These are phyloP conservation scores for Argynnis bischoffii DNA, from an alignment of 2,888 invertebrate species.

Conservation along the genomic window DNA sequence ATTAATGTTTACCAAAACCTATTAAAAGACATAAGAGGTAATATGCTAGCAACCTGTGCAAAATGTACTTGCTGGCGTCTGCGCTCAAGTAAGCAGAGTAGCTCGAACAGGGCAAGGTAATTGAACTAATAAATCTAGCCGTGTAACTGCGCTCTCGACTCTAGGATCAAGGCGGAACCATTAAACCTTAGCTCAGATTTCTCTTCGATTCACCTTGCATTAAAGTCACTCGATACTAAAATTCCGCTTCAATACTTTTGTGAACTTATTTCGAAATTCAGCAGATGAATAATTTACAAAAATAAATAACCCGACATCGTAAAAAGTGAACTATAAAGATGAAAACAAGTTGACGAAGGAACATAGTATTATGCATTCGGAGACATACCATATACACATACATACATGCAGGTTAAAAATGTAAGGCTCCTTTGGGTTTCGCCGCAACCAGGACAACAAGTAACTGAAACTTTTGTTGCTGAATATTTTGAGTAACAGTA, in stretches of 20 bases:
- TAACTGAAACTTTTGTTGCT: no score
- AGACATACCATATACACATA: no score
- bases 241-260: constrained; percentile 11
- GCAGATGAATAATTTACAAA: no score
- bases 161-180: constrained; percentile 70
- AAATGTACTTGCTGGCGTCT: constrained; percentile 75
- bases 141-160: constrained; percentile 65
- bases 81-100: constrained; percentile 69
- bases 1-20: constrained; percentile 18
- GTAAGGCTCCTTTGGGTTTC: no score
- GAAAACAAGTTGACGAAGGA: no score
- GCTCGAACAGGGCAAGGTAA: constrained; percentile 72
- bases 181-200: constrained; percentile 64
- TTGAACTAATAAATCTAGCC: constrained; percentile 81
- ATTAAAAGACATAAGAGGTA: constrained; percentile 49
- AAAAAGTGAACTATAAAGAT: background rate
- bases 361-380: no score
- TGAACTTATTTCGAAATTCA: background rate
- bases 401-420: no score
- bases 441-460: no score
- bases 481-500: no score
- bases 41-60: constrained; percentile 62
- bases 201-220: constrained; percentile 51
- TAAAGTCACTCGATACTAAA: constrained; percentile 46
- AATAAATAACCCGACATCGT: no score